Evolutionary conservation across 2,888 invertebrate species (phyloP), one percentile per base, ranked within the genome.

Genomic region (Drosophila nigricruria): DNA sequence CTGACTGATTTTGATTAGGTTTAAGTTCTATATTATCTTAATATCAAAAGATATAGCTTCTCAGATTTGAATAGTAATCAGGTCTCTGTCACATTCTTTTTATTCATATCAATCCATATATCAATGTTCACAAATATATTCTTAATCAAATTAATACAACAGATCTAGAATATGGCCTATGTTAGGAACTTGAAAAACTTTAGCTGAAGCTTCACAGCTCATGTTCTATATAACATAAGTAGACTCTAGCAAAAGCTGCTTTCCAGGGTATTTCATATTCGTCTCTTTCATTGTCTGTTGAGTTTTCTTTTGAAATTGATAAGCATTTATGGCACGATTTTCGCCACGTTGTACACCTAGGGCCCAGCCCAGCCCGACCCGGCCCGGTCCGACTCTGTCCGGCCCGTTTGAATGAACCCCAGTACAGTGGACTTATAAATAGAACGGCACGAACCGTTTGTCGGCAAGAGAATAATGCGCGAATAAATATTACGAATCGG

Each of bases 251-350:
- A 16, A 1, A 1, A 2, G 2, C 2, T 5, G 5, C 3, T 6
- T 23, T 53, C 20, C 20, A 79, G 70, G 18, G 76, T 45, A 65
- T 62, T 0, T 9, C 1, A 14, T 12, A 25, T 53, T 60, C 59
- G 54, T 18, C 6, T 5, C 34, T n/a, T 27, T 18, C 16, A 9
- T 2, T 14, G 12, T 1, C 25, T 18, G 34, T 3, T 32, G 43
- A 30, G 3, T 42, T 77, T 42, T 32, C 57, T 36, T 68, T 38
- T 58, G 43, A 64, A 79, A 72, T 66, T 76, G 72, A 82, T 82
- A 79, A 82, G 66, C 61, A 56, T 61, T 75, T 58, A 45, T 70
- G 80, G 77, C 70, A 63, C 54, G 68, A 65, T 79, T 76, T 79
- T 65, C 32, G 45, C 40, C 49, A 57, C 43, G 53, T 63, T 78